Evolutionary conservation across 2,113 vertebrate genomes (phyloP), one percentile per base, ranked within the genome.

Genomic region (Mormoops blainvillei): DNA sequence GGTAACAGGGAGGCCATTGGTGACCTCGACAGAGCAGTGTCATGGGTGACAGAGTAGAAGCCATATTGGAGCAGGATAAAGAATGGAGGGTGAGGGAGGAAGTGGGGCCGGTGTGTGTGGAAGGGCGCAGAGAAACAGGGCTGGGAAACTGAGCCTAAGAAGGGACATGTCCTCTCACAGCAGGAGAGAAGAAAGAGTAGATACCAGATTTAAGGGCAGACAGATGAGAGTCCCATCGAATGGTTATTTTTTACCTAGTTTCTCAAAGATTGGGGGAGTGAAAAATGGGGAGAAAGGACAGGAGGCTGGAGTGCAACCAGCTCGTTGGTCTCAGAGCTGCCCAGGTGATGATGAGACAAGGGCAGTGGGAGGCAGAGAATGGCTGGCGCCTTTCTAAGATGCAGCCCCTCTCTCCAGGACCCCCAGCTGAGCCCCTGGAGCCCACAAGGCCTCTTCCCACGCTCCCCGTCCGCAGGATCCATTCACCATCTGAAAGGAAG

Each of bases 371-470:
- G 50, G 76, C 16, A 36, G 73, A 43, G 48, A 36, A 15, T 0
- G 1, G 20, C 28, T 10, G 36, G 22, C 36, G 28, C 68, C 52
- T 77, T 7, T 73, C 97, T 98, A 26, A 98, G 67, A 56, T 0
- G 41, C 20, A 94, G 94, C 81, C 45, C 95, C 91, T 98, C 96
- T 96, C 94, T 70, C 15, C 98, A 99, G 99, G 99, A 89, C 98
- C 99, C 94, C 99, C 99, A 70, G 98, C 99, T 0, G 99, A 99
- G 97, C 99, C 99, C 93, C 96, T 99, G 98, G 99, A 99, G 81
- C 99, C 99, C 93, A 99, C 99, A 41, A 98, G 99, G 89, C 99
- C 99, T 63, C 98, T 99, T 20, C 99, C 99, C 5, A 99, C 99
- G 43, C 98, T 99, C 90, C 99, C 99, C 1, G 98, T 99, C 18